These are phyloP conservation scores for Clamator glandarius DNA, from an alignment of 2,797 vertebrate genomes.

Conservation along the genomic window DNA sequence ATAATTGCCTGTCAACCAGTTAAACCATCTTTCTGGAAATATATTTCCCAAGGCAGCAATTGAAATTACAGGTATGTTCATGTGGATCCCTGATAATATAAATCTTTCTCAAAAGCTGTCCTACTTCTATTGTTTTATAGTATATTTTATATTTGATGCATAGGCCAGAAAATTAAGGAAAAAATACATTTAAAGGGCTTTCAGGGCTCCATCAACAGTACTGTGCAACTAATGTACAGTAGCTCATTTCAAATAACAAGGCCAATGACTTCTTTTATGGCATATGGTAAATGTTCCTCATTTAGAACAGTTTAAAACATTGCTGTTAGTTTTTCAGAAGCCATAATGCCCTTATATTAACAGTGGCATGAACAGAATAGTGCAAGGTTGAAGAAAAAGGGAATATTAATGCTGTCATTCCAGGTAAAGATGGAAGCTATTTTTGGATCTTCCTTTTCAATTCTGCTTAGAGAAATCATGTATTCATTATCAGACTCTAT, in stretches of 20 bases:
- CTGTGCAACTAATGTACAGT: slow-evolving; percentile 10
- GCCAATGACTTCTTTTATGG: neutral
- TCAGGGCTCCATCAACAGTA: slow-evolving; percentile 9
- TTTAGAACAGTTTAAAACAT: slow-evolving; percentile 53
- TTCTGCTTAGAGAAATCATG: slow-evolving; percentile 56
- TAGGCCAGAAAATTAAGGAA: slow-evolving; percentile 51
- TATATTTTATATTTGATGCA: slow-evolving; percentile 38
- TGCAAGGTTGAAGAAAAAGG: slow-evolving; percentile 21
- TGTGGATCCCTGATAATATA: slow-evolving; percentile 49
- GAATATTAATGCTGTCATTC: slow-evolving; percentile 63
- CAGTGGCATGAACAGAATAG: slow-evolving; percentile 29
- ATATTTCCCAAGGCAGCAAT: slow-evolving; percentile 50
- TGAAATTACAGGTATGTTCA: slow-evolving; percentile 67
- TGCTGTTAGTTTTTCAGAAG: slow-evolving; percentile 36
- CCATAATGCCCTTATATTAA: neutral
- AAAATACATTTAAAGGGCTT: slow-evolving; percentile 46
- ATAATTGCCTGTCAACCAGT: slow-evolving; percentile 58
- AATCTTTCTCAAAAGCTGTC: slow-evolving; percentile 56
- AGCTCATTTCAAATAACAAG: slow-evolving; percentile 57
- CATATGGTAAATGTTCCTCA: slow-evolving; percentile 3
- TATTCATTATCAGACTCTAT: slow-evolving; percentile 57
- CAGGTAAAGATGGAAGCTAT: slow-evolving; percentile 59
- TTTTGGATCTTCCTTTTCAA: slow-evolving; percentile 64
- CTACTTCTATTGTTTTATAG: slow-evolving; percentile 44
- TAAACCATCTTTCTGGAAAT: slow-evolving; percentile 66